phyloP scores from a whole-genome alignment of 2,797 vertebrate genomes.

The Knipowitschia caucasica region DNA sequence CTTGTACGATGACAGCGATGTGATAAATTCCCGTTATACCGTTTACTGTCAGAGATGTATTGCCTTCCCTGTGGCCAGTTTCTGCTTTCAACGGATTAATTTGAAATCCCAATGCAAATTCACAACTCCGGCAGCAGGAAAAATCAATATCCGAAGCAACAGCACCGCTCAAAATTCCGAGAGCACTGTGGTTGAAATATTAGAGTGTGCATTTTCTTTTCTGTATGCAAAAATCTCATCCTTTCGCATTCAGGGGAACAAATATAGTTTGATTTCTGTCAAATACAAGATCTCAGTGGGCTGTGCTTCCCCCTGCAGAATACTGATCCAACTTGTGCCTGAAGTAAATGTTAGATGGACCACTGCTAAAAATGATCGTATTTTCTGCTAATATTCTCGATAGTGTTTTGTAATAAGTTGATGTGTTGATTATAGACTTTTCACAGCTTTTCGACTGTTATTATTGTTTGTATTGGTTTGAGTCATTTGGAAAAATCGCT shows the following conservation, averaged over 20 bases:
- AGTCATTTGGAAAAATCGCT: too few species aligned
- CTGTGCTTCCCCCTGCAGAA: constrained; percentile 35
- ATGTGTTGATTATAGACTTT: too few species aligned
- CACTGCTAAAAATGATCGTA: background rate
- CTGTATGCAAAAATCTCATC: constrained; percentile 32
- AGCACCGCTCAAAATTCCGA: constrained; percentile 17
- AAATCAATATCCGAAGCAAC: constrained; percentile 50
- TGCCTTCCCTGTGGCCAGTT: constrained; percentile 42
- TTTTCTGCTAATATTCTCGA: too few species aligned
- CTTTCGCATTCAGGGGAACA: constrained; percentile 22
- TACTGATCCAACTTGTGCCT: constrained; percentile 43
- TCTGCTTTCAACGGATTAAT: constrained; percentile 35
- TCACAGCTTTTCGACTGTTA: too few species aligned
- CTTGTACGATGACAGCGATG: constrained; percentile 11
- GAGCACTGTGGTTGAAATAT: constrained; percentile 25
- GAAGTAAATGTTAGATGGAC: constrained; percentile 34
- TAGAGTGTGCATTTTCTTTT: constrained; percentile 18
- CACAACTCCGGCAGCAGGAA: constrained; percentile 28
- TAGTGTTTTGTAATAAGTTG: too few species aligned
- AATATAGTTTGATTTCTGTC: constrained; percentile 17
- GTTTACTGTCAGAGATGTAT: constrained; percentile 35
- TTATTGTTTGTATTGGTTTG: too few species aligned
- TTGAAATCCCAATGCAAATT: constrained; percentile 34
- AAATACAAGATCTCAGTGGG: constrained; percentile 31
- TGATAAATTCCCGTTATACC: constrained; percentile 30